Evolutionary conservation across 2,113 vertebrate genomes (phyloP).

Genomic region (Trachemys scripta): DNA sequence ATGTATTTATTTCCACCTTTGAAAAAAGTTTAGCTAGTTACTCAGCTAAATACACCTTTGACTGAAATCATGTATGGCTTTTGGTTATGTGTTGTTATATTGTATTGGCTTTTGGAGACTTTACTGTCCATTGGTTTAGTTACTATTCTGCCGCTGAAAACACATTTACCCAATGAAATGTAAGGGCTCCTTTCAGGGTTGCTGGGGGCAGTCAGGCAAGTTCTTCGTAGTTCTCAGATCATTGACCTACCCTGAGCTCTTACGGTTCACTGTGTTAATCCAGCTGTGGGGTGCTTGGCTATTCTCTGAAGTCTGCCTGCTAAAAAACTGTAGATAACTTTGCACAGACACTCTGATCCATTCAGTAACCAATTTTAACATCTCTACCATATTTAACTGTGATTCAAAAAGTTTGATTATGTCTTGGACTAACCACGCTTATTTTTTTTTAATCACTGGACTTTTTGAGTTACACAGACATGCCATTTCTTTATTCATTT

Average conservation of each 20-base stretch:
- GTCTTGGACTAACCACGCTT: not conserved
- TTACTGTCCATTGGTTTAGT: not conserved
- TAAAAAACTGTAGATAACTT: slow-evolving; percentile 22
- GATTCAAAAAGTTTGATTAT: not conserved
- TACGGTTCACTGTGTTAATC: slow-evolving; percentile 27
- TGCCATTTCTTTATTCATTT: not conserved
- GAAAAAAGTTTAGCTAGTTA: not conserved
- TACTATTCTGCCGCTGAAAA: slow-evolving; percentile 8
- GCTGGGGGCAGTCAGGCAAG: not conserved
- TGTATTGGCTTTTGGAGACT: not conserved
- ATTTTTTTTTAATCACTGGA: not conserved
- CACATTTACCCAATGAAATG: not conserved
- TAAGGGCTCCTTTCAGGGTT: not conserved
- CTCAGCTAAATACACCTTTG: not conserved
- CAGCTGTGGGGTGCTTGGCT: not conserved
- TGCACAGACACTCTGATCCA: not conserved
- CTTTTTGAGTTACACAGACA: not conserved
- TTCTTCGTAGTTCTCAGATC: slow-evolving; percentile 3
- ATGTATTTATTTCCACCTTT: not conserved
- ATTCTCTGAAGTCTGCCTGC: slow-evolving; percentile 12
- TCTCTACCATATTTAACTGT: not conserved
- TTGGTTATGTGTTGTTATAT: not conserved
- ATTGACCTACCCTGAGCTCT: not conserved
- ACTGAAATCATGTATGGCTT: not conserved
- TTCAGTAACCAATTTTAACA: not conserved